phyloP scores from a whole-genome alignment of 37 sponge, comb jelly and placozoan species.

The Theonella swinhoei region DNA sequence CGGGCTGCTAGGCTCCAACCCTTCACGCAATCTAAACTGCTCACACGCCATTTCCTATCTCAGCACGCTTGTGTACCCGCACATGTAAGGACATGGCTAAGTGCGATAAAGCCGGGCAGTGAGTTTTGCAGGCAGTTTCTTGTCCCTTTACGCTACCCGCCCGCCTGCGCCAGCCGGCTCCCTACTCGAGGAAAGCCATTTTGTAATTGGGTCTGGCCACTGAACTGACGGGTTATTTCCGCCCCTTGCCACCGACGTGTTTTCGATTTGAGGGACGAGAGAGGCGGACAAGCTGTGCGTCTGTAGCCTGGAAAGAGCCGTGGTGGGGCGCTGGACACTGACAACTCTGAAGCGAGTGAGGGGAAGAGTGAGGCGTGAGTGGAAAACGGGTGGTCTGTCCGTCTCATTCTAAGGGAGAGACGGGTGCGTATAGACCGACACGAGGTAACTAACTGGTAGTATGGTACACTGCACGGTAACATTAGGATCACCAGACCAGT shows the following conservation, averaged over 20 bases:
- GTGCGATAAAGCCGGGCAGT: slow-evolving; percentile 20
- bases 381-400: background rate
- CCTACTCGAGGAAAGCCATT: slow-evolving; percentile 17
- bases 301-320: background rate
- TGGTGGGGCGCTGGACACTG: background rate
- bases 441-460: background rate
- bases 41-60: slow-evolving; percentile 55
- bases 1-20: slow-evolving; percentile 29
- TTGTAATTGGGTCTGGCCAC: slow-evolving; percentile 20
- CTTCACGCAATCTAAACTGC: slow-evolving; percentile 55
- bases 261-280: background rate
- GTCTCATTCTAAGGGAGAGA: background rate
- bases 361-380: background rate
- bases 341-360: background rate
- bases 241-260: background rate
- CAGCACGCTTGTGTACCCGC: slow-evolving; percentile 21
- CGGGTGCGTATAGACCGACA: background rate
- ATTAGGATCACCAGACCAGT: background rate
- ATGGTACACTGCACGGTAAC: too few species aligned
- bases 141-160: background rate
- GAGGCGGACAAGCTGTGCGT: background rate
- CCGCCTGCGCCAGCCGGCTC: background rate
- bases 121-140: slow-evolving; percentile 22
- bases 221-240: slow-evolving; percentile 9
- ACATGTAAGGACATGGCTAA: background rate